These are phyloP conservation scores for Dryobotodes eremita DNA, from an alignment of 2,888 invertebrate genomes.

Conservation along the genomic window DNA sequence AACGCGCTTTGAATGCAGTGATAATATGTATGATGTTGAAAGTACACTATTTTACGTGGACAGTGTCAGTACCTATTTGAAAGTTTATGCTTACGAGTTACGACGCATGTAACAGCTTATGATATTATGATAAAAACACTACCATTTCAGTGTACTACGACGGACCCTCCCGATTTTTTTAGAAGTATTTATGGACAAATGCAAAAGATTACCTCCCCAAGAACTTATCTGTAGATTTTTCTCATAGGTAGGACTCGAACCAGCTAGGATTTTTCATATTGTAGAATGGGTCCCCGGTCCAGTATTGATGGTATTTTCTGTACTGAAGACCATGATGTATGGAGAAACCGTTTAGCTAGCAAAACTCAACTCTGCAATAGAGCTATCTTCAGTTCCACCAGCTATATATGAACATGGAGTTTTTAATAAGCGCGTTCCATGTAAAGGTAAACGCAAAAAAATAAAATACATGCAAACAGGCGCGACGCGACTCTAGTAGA, in stretches of 20 bases:
- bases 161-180: background rate
- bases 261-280: background rate
- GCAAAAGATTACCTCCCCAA: background rate
- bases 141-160: background rate
- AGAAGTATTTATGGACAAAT: background rate
- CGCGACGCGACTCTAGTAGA: too few relatives aligned
- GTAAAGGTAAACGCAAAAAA: too few relatives aligned
- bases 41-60: constrained; percentile 17
- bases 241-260: too few relatives aligned
- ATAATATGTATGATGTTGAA: constrained; percentile 39
- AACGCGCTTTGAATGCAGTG: constrained; percentile 33
- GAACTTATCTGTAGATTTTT: background rate
- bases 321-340: background rate
- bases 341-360: too few relatives aligned
- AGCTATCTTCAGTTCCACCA: background rate
- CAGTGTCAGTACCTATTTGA: constrained; percentile 4
- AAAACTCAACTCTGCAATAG: background rate
- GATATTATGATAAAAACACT: background rate
- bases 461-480: too few relatives aligned
- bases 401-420: background rate
- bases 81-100: constrained; percentile 6
- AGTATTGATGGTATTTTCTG: background rate
- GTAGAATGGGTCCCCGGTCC: background rate
- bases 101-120: background rate
- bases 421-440: background rate